Evolutionary conservation across 2,113 vertebrate species (phyloP).

Genomic region (Dicerorhinus sumatrensis): DNA sequence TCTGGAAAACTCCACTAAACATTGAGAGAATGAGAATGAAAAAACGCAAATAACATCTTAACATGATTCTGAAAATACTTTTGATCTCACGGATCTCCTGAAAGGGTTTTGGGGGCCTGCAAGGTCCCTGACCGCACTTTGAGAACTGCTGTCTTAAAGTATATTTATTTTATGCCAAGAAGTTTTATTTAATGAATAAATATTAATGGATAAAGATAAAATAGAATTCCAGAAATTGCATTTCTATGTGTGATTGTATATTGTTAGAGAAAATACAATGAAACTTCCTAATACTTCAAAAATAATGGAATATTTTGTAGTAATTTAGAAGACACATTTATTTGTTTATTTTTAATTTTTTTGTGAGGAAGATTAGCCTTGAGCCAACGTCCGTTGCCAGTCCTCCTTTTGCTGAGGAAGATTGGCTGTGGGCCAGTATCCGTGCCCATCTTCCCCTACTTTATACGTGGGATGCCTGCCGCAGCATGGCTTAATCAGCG

Average conservation of each 20-base stretch:
- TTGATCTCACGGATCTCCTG: neutral
- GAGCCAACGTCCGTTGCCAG: too few species aligned
- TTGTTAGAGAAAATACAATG: neutral
- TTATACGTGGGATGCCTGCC: too few species aligned
- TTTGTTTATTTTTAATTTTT: neutral
- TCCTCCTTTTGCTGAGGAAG: too few species aligned
- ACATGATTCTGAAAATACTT: slow-evolving; percentile 15
- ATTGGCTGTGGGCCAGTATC: too few species aligned
- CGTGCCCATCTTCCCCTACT: too few species aligned
- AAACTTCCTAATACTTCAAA: neutral
- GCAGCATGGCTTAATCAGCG: too few species aligned
- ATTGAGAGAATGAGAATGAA: slow-evolving; percentile 6
- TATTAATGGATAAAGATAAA: slow-evolving; percentile 33
- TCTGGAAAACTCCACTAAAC: neutral
- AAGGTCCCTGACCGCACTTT: neutral
- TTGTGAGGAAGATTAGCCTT: too few species aligned
- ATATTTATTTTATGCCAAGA: slow-evolving; percentile 29
- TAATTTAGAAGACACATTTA: neutral
- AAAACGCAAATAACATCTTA: neutral
- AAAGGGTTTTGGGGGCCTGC: neutral
- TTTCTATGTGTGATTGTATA: neutral
- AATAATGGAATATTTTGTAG: neutral
- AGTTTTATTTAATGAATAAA: slow-evolving; percentile 1
- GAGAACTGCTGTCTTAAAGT: neutral
- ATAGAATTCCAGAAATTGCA: neutral